phyloP scores from a whole-genome alignment of 2,888 invertebrate species.

The Eupithecia tripunctaria region DNA sequence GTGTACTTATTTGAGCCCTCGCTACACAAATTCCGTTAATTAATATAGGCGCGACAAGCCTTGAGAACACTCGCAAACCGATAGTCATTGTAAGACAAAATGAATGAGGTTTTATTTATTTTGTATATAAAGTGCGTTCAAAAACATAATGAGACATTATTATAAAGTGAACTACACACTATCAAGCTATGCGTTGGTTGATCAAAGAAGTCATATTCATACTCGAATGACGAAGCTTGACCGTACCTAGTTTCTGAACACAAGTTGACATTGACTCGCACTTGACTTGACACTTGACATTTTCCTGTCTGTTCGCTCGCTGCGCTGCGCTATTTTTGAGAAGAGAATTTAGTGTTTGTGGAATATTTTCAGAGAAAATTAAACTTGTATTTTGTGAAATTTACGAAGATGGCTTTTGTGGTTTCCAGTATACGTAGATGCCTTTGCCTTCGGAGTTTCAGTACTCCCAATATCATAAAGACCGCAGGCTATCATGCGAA shows the following conservation, averaged over 20 bases:
- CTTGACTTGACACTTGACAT: not conserved
- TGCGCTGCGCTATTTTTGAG: too few relatives aligned
- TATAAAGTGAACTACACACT: too few relatives aligned
- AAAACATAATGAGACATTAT: conserved; percentile 33
- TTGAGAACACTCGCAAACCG: conserved; percentile 65
- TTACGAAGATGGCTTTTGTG: conserved; percentile 65
- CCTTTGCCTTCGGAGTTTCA: conserved; percentile 68
- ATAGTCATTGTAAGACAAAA: conserved; percentile 67
- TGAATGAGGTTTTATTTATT: conserved; percentile 36
- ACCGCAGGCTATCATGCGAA: conserved; percentile 89
- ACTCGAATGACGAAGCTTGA: not conserved
- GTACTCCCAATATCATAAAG: conserved; percentile 71
- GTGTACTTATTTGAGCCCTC: conserved; percentile 67
- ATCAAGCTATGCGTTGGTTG: too few relatives aligned
- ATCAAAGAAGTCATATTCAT: too few relatives aligned
- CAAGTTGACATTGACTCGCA: not conserved
- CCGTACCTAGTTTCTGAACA: not conserved
- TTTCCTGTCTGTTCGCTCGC: too few relatives aligned
- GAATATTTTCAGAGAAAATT: not conserved
- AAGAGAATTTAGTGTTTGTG: not conserved
- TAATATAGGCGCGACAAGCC: conserved; percentile 66
- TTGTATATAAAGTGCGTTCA: conserved; percentile 38
- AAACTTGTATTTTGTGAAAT: not conserved
- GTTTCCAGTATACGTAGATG: conserved; percentile 68
- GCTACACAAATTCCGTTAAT: conserved; percentile 69